Conservation (phyloP, 53 echinoderm and acorn worm species). For the Patiria pectinifera region DNA sequence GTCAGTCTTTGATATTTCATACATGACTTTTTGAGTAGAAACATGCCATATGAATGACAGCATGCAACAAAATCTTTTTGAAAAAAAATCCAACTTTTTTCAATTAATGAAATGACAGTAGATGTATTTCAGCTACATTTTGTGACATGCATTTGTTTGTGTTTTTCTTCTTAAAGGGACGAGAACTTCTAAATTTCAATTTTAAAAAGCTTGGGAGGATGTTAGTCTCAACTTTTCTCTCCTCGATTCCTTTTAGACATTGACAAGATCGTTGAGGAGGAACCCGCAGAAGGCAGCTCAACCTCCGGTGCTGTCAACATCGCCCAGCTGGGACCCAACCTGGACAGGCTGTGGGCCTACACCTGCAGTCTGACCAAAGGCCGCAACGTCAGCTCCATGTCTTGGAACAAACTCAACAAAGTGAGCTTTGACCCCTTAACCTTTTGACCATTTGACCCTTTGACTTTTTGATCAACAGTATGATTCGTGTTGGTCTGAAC, state of each 20-base stretch:
- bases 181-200: not conserved
- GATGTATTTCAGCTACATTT: no score
- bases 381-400: slow-evolving; percentile 93
- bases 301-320: slow-evolving; percentile 72
- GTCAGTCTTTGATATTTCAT: not conserved
- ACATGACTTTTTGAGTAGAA: not conserved
- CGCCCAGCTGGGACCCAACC: slow-evolving; percentile 91
- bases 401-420: slow-evolving; percentile 84
- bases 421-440: not conserved
- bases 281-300: slow-evolving; percentile 17
- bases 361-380: slow-evolving; percentile 94
- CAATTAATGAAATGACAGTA: no score
- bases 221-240: not conserved
- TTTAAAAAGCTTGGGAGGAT: not conserved
- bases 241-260: not conserved
- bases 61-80: no score
- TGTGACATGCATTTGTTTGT: not conserved
- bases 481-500: not conserved
- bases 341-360: slow-evolving; percentile 98
- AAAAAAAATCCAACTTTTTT: no score
- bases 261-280: slow-evolving; percentile 53
- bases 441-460: no score
- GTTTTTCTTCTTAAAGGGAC: not conserved
- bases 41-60: no score
- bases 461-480: not conserved